Evolutionary conservation across 2,113 vertebrate species (phyloP).

Genomic region (Sisor rabdophorus): DNA sequence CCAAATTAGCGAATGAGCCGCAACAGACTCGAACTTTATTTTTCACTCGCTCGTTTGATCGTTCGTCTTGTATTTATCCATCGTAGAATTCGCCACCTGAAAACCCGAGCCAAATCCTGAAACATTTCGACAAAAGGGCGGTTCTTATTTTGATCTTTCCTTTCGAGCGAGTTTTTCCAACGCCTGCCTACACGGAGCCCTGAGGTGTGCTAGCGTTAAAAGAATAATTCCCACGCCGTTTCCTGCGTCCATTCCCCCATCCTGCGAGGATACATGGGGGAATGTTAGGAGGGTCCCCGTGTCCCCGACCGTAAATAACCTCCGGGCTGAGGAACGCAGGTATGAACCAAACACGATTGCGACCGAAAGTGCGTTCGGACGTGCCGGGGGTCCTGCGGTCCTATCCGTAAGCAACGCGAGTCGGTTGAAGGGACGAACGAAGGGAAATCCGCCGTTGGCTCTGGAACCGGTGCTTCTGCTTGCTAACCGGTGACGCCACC

Average conservation of each 20-base stretch:
- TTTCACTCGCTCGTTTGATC: no score
- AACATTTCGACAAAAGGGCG: conserved; percentile 56
- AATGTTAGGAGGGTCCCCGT: conserved; percentile 49
- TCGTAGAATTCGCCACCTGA: no score
- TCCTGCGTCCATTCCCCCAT: no score
- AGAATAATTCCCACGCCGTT: conserved; percentile 65
- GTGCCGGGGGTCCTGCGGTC: neutral
- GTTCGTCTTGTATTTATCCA: no score
- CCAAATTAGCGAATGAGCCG: no score
- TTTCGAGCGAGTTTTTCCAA: conserved; percentile 50
- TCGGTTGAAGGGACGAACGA: neutral
- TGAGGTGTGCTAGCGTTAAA: conserved; percentile 57
- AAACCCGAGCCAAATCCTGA: conserved; percentile 56
- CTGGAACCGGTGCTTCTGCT: no score
- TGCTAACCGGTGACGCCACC: no score
- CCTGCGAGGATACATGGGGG: conserved; percentile 55
- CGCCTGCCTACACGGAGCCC: conserved; percentile 54
- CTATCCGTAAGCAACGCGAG: neutral
- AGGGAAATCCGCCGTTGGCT: neutral
- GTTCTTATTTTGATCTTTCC: no score
- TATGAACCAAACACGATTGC: conserved; percentile 67
- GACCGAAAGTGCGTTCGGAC: conserved; percentile 53
- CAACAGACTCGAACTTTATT: no score
- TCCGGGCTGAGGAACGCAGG: conserved; percentile 64
- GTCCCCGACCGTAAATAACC: conserved; percentile 67